Evolutionary conservation across 1,140 invertebrate genomes (phyloP), one percentile per base, ranked within the genome.

Genomic region (Tetraneura akinire): DNA sequence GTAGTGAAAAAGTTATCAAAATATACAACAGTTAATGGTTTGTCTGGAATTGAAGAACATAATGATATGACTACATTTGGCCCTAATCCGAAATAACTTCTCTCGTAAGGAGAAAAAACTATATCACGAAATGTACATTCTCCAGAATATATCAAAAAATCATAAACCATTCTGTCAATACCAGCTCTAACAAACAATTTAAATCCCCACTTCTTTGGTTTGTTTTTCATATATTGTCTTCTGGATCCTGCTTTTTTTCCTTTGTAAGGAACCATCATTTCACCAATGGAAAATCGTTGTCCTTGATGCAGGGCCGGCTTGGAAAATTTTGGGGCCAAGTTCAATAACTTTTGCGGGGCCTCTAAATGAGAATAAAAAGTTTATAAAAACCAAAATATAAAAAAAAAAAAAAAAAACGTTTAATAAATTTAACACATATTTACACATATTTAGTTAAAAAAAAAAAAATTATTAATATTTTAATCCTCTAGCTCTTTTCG

Each of bases 181-280:
- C n/a, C n/a, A n/a, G n/a, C n/a, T n/a, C n/a, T n/a, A n/a, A n/a
- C n/a, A n/a, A n/a, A n/a, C n/a, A 86, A 73, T 83, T 87, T 87
- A 29, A 85, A 85, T 6, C 85, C 86, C 81, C 83, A 83, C 68
- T 85, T 86, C 29, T 82, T 82, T 14, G 85, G 85, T 73, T 86
- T 85, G 21, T 80, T 81, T 29, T 82, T 82, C 23, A 85, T 81
- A 80, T 86, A 85, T 66, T 85, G 85, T 18, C 83, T 83, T n/a
- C 83, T 82, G 57, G 71, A 82, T 23, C 84, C 85, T 26, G 83
- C 84, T 83, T 84, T 83, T n/a, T 83, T 83, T 6, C 86, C 87
- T 81, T 87, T 87, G 81, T 86, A 87, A 29, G 84, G 84, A 13
- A 87, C 82, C 85, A 88, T 87, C 83, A 85, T 85, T 82, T 88